Evolutionary conservation across 2,888 invertebrate genomes (phyloP).

Genomic region (Dasypolia templi): DNA sequence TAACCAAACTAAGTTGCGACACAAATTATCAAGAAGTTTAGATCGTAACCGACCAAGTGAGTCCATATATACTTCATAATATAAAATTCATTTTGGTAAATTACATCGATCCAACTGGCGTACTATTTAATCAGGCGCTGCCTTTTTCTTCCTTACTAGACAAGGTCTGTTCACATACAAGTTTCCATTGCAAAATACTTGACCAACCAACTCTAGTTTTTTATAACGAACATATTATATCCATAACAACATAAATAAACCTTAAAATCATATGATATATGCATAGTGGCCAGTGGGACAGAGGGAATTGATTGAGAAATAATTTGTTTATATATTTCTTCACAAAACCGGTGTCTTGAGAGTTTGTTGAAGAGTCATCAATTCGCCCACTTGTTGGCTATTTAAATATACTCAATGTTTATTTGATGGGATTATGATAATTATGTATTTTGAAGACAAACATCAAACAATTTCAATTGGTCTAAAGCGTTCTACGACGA

Average conservation of each 20-base stretch:
- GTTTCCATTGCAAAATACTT: constrained; percentile 7
- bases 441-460: constrained; percentile 30
- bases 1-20: too few species aligned
- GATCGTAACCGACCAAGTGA: too few species aligned
- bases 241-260: constrained; percentile 5
- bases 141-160: not conserved
- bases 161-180: not conserved
- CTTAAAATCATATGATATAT: constrained; percentile 9
- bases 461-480: constrained; percentile 16
- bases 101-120: not conserved
- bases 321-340: constrained; percentile 20
- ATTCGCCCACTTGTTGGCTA: constrained; percentile 22
- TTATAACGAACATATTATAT: constrained; percentile 15
- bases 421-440: constrained; percentile 44
- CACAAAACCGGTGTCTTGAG: constrained; percentile 31
- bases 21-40: too few species aligned
- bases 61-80: too few species aligned
- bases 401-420: constrained; percentile 23
- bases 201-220: not conserved
- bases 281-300: constrained; percentile 10
- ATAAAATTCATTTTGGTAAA: not conserved
- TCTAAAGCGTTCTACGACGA: constrained; percentile 4
- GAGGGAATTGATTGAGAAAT: constrained; percentile 25
- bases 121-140: not conserved
- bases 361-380: constrained; percentile 22